Evolutionary conservation across 1,140 invertebrate species (phyloP).

Genomic region (Gerris buenoi): DNA sequence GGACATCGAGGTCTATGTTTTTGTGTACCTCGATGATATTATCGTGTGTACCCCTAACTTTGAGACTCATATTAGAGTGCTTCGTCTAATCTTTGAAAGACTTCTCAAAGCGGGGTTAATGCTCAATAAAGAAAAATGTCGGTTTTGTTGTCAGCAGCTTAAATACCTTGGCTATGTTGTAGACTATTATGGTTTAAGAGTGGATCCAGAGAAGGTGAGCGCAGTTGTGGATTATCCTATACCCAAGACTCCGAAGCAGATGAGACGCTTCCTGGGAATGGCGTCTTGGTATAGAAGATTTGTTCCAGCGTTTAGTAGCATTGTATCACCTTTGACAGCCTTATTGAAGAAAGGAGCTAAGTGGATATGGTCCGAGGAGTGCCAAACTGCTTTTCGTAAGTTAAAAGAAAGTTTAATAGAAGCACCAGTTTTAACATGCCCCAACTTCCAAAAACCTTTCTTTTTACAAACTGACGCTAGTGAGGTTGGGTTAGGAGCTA

Average conservation of each 20-base stretch:
- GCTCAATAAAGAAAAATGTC: not conserved
- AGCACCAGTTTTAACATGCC: slow-evolving; percentile 18
- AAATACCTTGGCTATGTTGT: slow-evolving; percentile 17
- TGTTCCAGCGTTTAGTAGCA: slow-evolving; percentile 22
- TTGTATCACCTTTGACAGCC: slow-evolving; percentile 23
- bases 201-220: slow-evolving; percentile 15
- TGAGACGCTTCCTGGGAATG: slow-evolving; percentile 23
- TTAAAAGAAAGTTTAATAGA: slow-evolving; percentile 20
- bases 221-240: slow-evolving; percentile 24
- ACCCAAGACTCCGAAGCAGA: slow-evolving; percentile 18
- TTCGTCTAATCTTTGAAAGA: slow-evolving; percentile 18
- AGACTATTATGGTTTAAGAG: not conserved
- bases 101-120: not conserved
- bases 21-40: slow-evolving; percentile 31
- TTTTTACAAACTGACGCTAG: slow-evolving; percentile 24
- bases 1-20: slow-evolving; percentile 22
- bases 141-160: not conserved
- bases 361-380: slow-evolving; percentile 10
- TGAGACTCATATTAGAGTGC: slow-evolving; percentile 24
- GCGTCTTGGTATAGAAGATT: slow-evolving; percentile 25
- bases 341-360: slow-evolving; percentile 21
- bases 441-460: slow-evolving; percentile 22
- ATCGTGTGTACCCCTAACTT: slow-evolving; percentile 27
- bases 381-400: slow-evolving; percentile 17
- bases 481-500: slow-evolving; percentile 21